Base-by-base conservation (phyloP, 2,888 invertebrate genomes). In the Pristionchus fissidentatus region DNA sequence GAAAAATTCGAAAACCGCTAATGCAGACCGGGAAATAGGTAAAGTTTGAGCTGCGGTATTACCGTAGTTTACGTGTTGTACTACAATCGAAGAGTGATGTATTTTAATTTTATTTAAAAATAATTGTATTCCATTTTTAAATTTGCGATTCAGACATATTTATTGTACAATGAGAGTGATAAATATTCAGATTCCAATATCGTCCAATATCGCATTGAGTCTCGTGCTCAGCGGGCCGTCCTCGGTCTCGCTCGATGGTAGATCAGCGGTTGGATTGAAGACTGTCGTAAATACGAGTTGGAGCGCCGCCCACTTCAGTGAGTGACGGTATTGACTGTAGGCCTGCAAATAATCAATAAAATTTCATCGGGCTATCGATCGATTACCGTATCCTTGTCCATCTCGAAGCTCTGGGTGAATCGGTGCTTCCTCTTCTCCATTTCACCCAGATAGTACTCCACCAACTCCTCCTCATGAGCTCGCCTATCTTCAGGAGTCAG, bases 251-350 rank as follows among this genome's bases (percentile, higher is more conserved):
- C 57, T 38, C 13, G 35, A 29, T 8, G 79, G 57, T 26, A 41
- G 26, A 57, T 81, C 80, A 2, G 43, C 41, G 22, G 43, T 60
- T 0, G 80, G 80, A 52, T 81, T 81, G 80, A 81, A 81, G 7
- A 62, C 62, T 1, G 52, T 41, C 22, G 80, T 81, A 32, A 81
- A 46, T 13, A 81, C 62, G 0, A 81, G 46, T 46, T 81, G 80
- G 43, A 81, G 62, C 4, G 62, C 62, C 0, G 62, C 80, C 32
- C 32, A 81, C 8, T 46, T 46, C 22, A 81, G 80, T 32, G 43
- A 62, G 19, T 46, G 60, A 3, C 46, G 32, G 41, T 62, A 62
- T 43, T 43, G 15, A 22, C n/a, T 32, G 5, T 19, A 22, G 2
- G 57, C 80, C 80, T 81, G 41, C 1, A 49, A 29, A 4, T 3